Evolutionary conservation across 2,888 invertebrate genomes (phyloP), one percentile per base, ranked within the genome.

Genomic region (Macrosoma leucophasiata): DNA sequence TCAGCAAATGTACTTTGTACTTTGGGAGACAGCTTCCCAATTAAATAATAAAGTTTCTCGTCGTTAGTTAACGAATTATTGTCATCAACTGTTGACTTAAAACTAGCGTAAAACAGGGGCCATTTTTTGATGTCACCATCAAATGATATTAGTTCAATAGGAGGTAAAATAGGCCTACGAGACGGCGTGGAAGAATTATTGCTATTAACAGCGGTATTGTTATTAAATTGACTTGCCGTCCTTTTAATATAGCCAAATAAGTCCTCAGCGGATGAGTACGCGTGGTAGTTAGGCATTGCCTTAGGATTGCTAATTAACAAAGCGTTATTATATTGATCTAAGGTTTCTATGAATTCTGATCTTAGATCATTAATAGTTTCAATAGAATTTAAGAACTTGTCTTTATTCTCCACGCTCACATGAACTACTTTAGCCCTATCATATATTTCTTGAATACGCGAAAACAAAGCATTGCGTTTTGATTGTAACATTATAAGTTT

Each of bases 251-350:
- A 23, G 13, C 23, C 11, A 23, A 23, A 23, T 10, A 23, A 11
- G 13, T 23, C 23, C 10, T 23, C 23, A 13, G 13, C 11, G 4
- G 23, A 11, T 3, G 23, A 23, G 13, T 23, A 23, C n/a, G n/a
- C n/a, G n/a, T 23, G 23, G 13, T 12, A 10, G 13, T 13, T 23
- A 23, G 23, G 23, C 13, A 23, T 23, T 23, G 7, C 10, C 13
- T 11, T 12, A 23, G 12, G 23, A 23, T 23, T 8, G 13, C 6
- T 23, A 23, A 13, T 10, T 13, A 23, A 8, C 23, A 23, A 23
- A 12, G n/a, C n/a, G 23, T 23, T 12, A 12, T 23, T 23, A 23
- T 23, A 23, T 23, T 48, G 35, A 46, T 37, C 55, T 56, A n/a
- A n/a, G n/a, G n/a, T n/a, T n/a, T n/a, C n/a, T n/a, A n/a, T n/a